Conservation (phyloP, 2,888 invertebrate species). For the Melipona bicolor region DNA sequence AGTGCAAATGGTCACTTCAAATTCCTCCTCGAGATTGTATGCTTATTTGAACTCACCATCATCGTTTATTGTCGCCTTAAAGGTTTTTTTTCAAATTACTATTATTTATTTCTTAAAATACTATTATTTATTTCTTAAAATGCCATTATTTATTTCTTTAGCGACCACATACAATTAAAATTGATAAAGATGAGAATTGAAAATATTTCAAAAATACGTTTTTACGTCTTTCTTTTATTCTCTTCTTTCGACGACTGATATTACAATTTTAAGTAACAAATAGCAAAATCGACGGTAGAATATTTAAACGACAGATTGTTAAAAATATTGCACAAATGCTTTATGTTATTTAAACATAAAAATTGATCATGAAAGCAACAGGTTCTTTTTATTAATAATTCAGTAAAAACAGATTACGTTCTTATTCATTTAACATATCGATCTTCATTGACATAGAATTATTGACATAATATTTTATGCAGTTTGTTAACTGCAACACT, state of each 20-base stretch:
- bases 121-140: too few species aligned
- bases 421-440: neutral
- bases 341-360: neutral
- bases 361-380: neutral
- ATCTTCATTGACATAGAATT: neutral
- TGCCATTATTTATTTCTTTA: neutral
- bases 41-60: conserved; percentile 44
- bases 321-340: neutral
- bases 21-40: conserved; percentile 44
- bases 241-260: neutral
- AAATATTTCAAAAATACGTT: neutral
- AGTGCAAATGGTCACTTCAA: conserved; percentile 68
- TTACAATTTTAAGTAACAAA: neutral
- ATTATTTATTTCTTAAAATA: too few species aligned
- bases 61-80: conserved; percentile 33
- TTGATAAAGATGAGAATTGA: neutral
- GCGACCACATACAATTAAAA: neutral
- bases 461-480: neutral
- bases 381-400: neutral
- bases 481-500: neutral
- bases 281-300: neutral
- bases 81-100: neutral
- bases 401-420: neutral
- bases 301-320: neutral
- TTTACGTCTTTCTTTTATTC: neutral